Conservation (phyloP, 2,888 invertebrate species). For the Nomada ruficornis region DNA sequence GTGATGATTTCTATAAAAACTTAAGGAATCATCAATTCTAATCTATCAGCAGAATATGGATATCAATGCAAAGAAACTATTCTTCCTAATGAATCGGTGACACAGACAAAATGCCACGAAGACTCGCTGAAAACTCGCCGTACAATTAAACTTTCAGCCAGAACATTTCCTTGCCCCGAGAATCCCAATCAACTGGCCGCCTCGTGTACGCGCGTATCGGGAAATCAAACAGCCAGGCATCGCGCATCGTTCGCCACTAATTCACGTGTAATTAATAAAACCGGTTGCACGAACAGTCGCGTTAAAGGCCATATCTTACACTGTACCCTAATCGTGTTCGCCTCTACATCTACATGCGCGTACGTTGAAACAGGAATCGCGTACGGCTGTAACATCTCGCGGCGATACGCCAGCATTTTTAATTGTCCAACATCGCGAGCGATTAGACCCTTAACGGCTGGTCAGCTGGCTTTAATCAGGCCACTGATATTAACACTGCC, state of each 20-base stretch:
- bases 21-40: too few species aligned
- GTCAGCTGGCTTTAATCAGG: constrained; percentile 25
- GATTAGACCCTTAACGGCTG: constrained; percentile 19
- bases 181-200: constrained; percentile 8
- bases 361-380: neutral
- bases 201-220: neutral
- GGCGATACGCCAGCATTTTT: constrained; percentile 19
- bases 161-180: neutral
- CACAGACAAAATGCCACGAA: neutral
- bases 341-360: too few species aligned
- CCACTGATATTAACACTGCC: constrained; percentile 29
- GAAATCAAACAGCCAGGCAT: neutral
- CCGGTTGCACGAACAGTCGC: constrained; percentile 42
- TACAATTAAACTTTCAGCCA: constrained; percentile 16
- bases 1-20: too few species aligned
- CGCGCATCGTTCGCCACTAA: constrained; percentile 30
- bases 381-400: neutral
- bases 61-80: too few species aligned
- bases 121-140: neutral
- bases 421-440: constrained; percentile 15
- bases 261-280: constrained; percentile 50
- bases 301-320: constrained; percentile 24
- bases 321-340: neutral
- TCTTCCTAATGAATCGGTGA: neutral
- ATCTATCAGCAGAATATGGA: too few species aligned